A percentile compares a stretch with the other conserved stretches of the same genome.
These are phyloP conservation scores for Cryptoblepharus egeriae DNA, from an alignment of 2,797 vertebrate species.

Conservation along the genomic window DNA sequence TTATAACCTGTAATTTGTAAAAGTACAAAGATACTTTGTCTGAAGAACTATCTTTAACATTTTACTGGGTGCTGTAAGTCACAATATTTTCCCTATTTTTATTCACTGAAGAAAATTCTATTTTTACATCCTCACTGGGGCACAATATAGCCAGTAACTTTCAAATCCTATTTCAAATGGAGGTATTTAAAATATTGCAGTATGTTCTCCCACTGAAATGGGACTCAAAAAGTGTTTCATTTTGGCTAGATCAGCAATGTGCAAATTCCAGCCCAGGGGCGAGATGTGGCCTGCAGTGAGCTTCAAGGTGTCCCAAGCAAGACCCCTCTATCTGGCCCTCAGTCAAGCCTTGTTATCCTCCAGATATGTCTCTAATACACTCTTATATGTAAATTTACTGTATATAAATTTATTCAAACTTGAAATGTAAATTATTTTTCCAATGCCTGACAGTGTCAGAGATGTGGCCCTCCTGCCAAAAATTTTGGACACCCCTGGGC, in stretches of 20 bases:
- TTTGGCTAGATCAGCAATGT: neutral
- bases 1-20: conserved; percentile 5
- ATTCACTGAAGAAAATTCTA: conserved; percentile 39
- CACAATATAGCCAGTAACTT: neutral
- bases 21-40: conserved; percentile 2
- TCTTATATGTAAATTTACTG: no score
- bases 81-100: conserved; percentile 26
- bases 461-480: no score
- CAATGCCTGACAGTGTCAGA: no score
- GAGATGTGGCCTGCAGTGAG: no score
- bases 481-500: no score
- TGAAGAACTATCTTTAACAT: neutral
- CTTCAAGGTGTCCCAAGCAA: no score
- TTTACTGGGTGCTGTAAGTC: neutral
- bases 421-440: no score
- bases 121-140: conserved; percentile 32
- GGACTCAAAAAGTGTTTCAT: neutral
- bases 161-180: neutral
- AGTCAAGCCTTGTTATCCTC: no score
- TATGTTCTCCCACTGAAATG: neutral
- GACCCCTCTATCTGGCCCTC: no score
- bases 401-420: no score
- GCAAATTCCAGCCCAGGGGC: no score
- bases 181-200: neutral
- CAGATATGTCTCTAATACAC: no score